Percentiles rank a stretch among this genome's conserved stretches.
phyloP scores from a whole-genome alignment of 2,113 vertebrate species.

The Siniperca chuatsi region DNA sequence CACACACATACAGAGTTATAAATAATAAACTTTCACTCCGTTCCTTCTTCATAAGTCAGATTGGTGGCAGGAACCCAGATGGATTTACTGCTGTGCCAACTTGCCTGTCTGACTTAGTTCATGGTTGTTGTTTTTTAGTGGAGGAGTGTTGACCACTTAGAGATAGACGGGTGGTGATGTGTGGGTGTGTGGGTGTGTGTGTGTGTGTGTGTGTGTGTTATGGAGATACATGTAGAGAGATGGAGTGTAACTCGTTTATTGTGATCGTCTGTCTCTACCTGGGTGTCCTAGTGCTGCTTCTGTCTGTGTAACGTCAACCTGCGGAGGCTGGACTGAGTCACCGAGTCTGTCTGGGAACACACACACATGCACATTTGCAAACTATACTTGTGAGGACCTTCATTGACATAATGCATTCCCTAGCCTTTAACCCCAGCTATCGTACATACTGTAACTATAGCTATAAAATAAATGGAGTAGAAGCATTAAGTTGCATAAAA shows the following conservation, averaged over 20 bases:
- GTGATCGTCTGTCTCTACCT: conserved; percentile 33
- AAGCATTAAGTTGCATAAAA: not conserved
- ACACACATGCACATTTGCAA: not conserved
- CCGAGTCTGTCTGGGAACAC: conserved; percentile 7
- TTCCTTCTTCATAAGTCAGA: conserved; percentile 52
- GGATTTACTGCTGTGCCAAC: conserved; percentile 44
- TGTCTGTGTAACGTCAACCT: conserved; percentile 12
- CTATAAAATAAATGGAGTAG: not conserved
- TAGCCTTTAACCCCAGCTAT: not conserved
- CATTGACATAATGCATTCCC: not conserved
- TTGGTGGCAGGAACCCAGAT: conserved; percentile 54
- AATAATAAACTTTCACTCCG: conserved; percentile 45
- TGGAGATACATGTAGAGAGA: not conserved
- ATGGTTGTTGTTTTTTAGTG: conserved; percentile 39
- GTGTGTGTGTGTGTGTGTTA: conserved; percentile 18
- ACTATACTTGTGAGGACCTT: not conserved
- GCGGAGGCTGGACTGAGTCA: conserved; percentile 35
- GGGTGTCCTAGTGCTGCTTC: conserved; percentile 7
- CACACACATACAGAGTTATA: conserved; percentile 32
- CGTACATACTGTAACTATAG: not conserved
- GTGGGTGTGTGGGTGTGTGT: conserved; percentile 17
- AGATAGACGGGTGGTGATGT: conserved; percentile 31
- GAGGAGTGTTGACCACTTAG: conserved; percentile 37
- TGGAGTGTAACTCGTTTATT: conserved; percentile 26
- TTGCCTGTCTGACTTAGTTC: conserved; percentile 31